Percentiles rank a stretch among this genome's conserved stretches.
Evolutionary conservation across 1,140 invertebrate genomes (phyloP).

Genomic region (Babylonia areolata): DNA sequence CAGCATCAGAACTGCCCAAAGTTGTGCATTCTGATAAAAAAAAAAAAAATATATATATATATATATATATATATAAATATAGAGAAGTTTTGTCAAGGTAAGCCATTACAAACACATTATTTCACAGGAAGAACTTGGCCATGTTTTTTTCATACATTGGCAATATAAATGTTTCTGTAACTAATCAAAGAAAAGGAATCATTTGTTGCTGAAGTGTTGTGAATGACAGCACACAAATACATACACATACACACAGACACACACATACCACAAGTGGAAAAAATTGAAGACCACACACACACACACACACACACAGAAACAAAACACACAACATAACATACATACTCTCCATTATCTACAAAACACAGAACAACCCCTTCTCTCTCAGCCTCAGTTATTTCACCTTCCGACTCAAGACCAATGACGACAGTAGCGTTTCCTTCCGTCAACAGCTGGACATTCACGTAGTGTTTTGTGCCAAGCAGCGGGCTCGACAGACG

Average conservation of each 20-base stretch:
- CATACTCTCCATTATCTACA: neutral
- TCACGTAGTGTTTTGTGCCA: neutral
- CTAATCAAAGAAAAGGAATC: no score
- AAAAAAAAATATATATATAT: no score
- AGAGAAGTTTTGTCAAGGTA: no score
- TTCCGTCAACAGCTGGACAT: neutral
- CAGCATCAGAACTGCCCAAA: no score
- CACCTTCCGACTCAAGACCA: neutral
- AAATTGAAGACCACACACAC: no score
- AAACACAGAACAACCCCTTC: neutral
- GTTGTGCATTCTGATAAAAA: neutral
- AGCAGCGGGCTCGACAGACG: neutral
- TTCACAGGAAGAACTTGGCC: no score
- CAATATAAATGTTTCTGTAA: no score
- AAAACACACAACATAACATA: neutral
- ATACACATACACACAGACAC: neutral
- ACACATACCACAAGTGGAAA: no score
- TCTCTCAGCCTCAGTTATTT: neutral
- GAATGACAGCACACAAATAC: neutral
- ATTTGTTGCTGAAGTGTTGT: no score
- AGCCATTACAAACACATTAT: no score
- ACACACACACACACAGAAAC: neutral
- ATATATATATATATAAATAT: neutral
- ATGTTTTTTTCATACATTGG: no score
- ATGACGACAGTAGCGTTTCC: neutral